Evolutionary conservation across 2,888 invertebrate species (phyloP), one percentile per base, ranked within the genome.

Genomic region (Poecilobothrus nobilitatus): DNA sequence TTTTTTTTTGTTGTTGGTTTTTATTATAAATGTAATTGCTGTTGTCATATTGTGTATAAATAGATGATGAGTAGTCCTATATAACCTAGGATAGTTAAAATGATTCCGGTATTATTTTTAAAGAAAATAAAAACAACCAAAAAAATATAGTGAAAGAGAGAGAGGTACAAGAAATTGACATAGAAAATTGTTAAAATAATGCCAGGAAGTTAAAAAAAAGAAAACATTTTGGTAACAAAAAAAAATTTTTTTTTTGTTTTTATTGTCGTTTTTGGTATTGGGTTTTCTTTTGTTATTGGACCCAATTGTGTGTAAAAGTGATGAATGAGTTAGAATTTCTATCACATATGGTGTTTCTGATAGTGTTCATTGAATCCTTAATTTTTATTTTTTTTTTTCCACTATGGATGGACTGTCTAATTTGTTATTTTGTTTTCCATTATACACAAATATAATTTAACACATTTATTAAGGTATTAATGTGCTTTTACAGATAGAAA

Each of bases 281-380:
- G 12, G 18, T 41, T 44, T 18, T 27, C 21, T 66, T 15, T 44
- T 68, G 64, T 68, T 66, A 70, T 66, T 66, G 53, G 44, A 5
- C 5, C 37, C 68, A 68, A 68, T 68, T 68, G 66, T 68, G 68
- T 64, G 66, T 63, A 68, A 68, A 68, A 64, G 41, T 70, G 70
- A 70, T 68, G 68, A 68, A 68, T 68, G 68, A 66, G n/a, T 34
- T 33, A 53, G 63, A 37, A 68, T 68, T 63, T 53, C 27, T 63
- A 63, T 21, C 33, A 63, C 66, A 68, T 63, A 67, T 67, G 44
- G 34, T 61, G 63, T 21, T 12, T 53, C n/a, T 18, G 27, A 5
- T 27, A 27, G 5, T 4, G 27, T 27, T 27, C 27, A 27, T 53
- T 12, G n/a, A 12, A 44, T 44, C 44, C 10, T 44, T 44, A 34